These are phyloP conservation scores for Falco berigora DNA, from an alignment of 2,797 vertebrate genomes.

Conservation along the genomic window DNA sequence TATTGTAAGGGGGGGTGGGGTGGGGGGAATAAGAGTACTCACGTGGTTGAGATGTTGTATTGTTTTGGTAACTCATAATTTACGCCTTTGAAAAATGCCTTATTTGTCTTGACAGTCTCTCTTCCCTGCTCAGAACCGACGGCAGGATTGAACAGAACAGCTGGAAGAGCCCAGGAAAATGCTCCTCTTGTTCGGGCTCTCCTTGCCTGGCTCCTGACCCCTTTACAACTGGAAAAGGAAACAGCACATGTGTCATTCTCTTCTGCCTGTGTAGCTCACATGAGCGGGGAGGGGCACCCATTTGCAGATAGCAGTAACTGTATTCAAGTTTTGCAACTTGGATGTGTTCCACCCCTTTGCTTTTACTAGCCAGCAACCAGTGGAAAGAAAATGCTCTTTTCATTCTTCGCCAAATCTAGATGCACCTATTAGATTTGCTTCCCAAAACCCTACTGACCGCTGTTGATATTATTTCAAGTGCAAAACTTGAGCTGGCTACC, in stretches of 20 bases:
- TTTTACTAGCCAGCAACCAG: slow-evolving; percentile 26
- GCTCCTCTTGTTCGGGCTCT: slow-evolving; percentile 51
- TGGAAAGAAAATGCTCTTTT: slow-evolving; percentile 39
- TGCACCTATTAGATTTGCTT: neutral
- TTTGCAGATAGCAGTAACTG: slow-evolving; percentile 72
- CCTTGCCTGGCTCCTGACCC: slow-evolving; percentile 62
- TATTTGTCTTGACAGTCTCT: slow-evolving; percentile 34
- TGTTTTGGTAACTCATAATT: slow-evolving; percentile 60
- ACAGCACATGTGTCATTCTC: slow-evolving; percentile 69
- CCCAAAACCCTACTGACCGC: neutral
- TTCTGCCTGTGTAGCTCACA: slow-evolving; percentile 66
- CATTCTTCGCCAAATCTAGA: slow-evolving; percentile 1
- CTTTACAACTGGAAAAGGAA: slow-evolving; percentile 68
- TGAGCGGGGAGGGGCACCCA: slow-evolving; percentile 72
- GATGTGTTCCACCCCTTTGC: slow-evolving; percentile 31
- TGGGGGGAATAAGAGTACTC: slow-evolving; percentile 47
- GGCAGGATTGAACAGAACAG: slow-evolving; percentile 51
- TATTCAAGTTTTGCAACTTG: slow-evolving; percentile 48
- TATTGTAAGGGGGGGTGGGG: neutral
- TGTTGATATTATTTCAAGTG: neutral
- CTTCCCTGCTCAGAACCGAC: slow-evolving; percentile 22
- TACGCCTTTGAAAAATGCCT: slow-evolving; percentile 34
- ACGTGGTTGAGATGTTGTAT: slow-evolving; percentile 44
- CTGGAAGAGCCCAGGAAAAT: slow-evolving; percentile 60
- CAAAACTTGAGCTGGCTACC: neutral